Evolutionary conservation across 2,113 vertebrate species (phyloP), one percentile per base, ranked within the genome.

Genomic region (Bos indicus): DNA sequence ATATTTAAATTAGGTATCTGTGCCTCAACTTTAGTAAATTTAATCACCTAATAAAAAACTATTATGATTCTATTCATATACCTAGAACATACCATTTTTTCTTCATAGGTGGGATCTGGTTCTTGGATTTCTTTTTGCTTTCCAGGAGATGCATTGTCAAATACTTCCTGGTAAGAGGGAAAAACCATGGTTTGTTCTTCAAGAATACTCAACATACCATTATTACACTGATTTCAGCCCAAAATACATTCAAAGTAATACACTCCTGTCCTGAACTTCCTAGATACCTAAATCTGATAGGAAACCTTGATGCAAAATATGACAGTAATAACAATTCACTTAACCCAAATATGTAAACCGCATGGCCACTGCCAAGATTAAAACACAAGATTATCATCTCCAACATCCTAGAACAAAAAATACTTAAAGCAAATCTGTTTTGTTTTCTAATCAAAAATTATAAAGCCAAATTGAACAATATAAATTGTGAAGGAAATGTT

Each of bases 11-110:
- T n/a, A 59, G 8, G 5, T 46, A 67, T 60, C n/a, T 80, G 74
- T 77, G 33, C 7, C 33, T 78, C 46, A 64, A 62, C 25, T 62
- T 93, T 56, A 60, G 25, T 84, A 85, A 26, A 88, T 51, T 83
- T 33, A 81, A 90, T 52, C 28, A 96, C 16, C 28, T 78, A 60
- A 78, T 11, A 51, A 91, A 94, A 86, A 80, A 25, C 54, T 77
- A 56, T 46, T 60, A 88, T 9, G 87, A 90, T 36, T 83, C 13
- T 82, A 87, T 77, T 90, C 30, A 64, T 7, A 54, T 46, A 12
- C 15, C 13, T 74, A 96, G 43, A 93, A 97, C 98, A 98, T 99
- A 99, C 99, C 99, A 99, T 99, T 99, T 99, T 99, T 98, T 99
- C 99, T 98, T 99, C 99, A 74, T 99, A 99, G 0, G 99, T 99